phyloP scores from a whole-genome alignment of 2,113 vertebrate species.

The Daphoenositta chrysoptera region DNA sequence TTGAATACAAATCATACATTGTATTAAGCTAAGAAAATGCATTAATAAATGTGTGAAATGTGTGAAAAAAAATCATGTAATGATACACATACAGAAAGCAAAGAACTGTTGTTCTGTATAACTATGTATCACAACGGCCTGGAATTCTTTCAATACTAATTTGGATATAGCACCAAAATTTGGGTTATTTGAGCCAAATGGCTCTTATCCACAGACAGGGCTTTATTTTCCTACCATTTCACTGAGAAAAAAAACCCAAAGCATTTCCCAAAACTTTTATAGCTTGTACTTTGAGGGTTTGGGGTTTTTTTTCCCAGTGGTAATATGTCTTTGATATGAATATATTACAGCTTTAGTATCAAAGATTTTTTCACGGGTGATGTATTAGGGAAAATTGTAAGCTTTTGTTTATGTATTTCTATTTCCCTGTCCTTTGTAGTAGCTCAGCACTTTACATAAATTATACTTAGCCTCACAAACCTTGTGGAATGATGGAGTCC shows the following conservation, averaged over 20 bases:
- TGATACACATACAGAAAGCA: neutral
- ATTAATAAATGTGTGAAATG: neutral
- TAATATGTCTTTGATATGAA: neutral
- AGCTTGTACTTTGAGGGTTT: neutral
- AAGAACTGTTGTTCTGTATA: neutral
- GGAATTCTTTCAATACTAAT: neutral
- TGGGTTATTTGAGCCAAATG: neutral
- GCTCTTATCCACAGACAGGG: neutral
- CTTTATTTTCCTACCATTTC: neutral
- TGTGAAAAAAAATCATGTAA: neutral
- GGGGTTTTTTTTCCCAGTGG: neutral
- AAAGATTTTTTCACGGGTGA: neutral
- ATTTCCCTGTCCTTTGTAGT: neutral
- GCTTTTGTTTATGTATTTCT: neutral
- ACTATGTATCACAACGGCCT: neutral
- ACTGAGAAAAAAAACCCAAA: neutral
- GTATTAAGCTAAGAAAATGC: neutral
- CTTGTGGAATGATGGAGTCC: neutral
- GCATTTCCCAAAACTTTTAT: neutral
- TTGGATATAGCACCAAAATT: neutral
- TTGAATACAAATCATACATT: neutral
- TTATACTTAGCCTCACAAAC: neutral
- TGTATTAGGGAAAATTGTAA: neutral
- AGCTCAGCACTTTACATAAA: neutral
- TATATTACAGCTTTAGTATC: neutral